Percentiles rank a stretch among this genome's conserved stretches.
Conservation (phyloP, 2,113 vertebrate species). For the Epinephelus lanceolatus region DNA sequence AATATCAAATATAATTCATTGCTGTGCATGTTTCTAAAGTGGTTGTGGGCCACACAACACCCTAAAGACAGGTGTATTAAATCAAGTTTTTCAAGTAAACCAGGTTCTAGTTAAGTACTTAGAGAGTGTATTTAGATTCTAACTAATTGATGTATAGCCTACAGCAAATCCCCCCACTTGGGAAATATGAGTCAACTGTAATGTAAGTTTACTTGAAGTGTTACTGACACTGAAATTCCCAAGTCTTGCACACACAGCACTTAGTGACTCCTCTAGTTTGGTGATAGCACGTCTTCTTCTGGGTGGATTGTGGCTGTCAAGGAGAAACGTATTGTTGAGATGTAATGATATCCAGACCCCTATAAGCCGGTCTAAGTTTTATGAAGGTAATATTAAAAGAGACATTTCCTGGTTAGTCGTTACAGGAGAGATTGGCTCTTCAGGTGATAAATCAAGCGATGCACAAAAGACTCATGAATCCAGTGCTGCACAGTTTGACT, state of each 20-base stretch:
- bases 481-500: slow-evolving; percentile 6
- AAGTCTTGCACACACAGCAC: slow-evolving; percentile 10
- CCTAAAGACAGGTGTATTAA: not conserved
- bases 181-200: slow-evolving; percentile 3
- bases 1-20: no score
- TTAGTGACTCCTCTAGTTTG: slow-evolving; percentile 13
- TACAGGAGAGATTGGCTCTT: not conserved
- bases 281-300: not conserved
- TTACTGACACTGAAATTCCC: slow-evolving; percentile 8
- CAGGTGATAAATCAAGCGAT: slow-evolving; percentile 8
- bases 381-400: slow-evolving; percentile 36
- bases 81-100: not conserved
- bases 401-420: slow-evolving; percentile 27
- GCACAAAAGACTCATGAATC: slow-evolving; percentile 20
- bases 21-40: not conserved
- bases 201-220: not conserved
- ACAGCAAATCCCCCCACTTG: not conserved
- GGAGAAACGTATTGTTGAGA: slow-evolving; percentile 15
- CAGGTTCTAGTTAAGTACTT: slow-evolving; percentile 8
- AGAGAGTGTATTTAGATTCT: not conserved
- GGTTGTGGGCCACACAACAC: not conserved
- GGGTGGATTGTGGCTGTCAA: slow-evolving; percentile 25
- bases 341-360: slow-evolving; percentile 14
- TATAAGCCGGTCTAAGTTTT: slow-evolving; percentile 1
- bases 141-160: slow-evolving; percentile 1